phyloP scores from a whole-genome alignment of 2,797 vertebrate genomes.

The Lophura swinhoii region DNA sequence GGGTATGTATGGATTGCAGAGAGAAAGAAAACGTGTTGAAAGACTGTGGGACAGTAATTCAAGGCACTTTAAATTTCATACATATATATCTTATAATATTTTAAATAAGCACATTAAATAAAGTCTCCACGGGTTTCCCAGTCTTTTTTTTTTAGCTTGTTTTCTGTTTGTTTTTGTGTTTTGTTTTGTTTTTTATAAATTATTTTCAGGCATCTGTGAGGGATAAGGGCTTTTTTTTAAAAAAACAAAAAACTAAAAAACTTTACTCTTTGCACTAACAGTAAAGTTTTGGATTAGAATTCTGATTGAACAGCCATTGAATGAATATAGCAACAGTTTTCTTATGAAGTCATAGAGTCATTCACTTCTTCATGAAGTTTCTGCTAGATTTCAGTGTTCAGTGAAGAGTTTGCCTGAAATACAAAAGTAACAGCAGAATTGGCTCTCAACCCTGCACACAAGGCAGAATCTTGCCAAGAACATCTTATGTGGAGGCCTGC shows the following conservation, averaged over 20 bases:
- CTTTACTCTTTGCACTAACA: background rate
- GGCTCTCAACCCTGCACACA: background rate
- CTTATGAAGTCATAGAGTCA: background rate
- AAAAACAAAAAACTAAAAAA: too few relatives aligned
- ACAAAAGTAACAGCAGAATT: background rate
- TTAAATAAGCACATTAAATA: background rate
- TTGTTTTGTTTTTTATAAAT: background rate
- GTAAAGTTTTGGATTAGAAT: background rate
- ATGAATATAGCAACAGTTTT: background rate
- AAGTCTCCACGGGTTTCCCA: background rate
- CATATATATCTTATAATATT: background rate
- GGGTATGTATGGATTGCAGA: background rate
- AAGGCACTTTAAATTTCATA: background rate
- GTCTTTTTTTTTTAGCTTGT: background rate
- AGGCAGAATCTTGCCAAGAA: background rate
- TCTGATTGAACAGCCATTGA: background rate
- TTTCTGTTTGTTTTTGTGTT: too few relatives aligned
- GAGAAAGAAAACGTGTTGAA: background rate
- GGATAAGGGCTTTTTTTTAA: background rate
- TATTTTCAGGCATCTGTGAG: background rate
- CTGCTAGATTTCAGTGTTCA: background rate
- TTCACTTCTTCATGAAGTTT: background rate
- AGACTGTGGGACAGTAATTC: background rate
- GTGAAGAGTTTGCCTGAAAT: background rate
- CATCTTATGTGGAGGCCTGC: background rate